A percentile compares a stretch with the other conserved stretches of the same genome.
Conservation (phyloP, 2,797 vertebrate genomes). For the Bufotes viridis region DNA sequence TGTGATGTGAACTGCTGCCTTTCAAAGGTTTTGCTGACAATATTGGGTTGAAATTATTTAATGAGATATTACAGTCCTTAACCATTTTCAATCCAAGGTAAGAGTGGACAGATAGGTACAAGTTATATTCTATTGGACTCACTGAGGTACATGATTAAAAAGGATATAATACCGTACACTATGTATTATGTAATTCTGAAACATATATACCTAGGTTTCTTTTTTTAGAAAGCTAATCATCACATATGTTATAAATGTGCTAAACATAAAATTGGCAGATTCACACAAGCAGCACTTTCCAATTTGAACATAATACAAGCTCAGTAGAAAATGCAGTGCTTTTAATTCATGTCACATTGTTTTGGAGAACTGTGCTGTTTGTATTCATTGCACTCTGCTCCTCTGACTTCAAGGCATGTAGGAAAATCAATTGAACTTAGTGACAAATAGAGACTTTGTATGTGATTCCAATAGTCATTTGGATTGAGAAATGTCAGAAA, state of each 20-base stretch:
- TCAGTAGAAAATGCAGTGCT: slow-evolving; percentile 39
- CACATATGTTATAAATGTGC: neutral
- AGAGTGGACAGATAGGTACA: neutral
- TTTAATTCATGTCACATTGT: slow-evolving; percentile 55
- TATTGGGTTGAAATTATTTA: too few relatives aligned
- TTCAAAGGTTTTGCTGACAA: too few relatives aligned
- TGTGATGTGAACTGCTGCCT: too few relatives aligned
- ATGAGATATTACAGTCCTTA: too few relatives aligned
- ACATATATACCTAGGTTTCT: neutral
- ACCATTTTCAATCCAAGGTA: too few relatives aligned
- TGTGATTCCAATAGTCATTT: slow-evolving; percentile 49
- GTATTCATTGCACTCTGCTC: slow-evolving; percentile 50
- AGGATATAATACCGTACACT: neutral
- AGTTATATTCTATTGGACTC: neutral
- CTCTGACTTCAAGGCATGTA: slow-evolving; percentile 46
- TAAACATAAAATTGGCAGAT: slow-evolving; percentile 21
- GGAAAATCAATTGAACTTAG: slow-evolving; percentile 58
- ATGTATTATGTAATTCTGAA: neutral
- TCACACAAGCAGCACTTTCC: slow-evolving; percentile 2
- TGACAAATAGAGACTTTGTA: slow-evolving; percentile 55
- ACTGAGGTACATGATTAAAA: neutral
- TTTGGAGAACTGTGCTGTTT: slow-evolving; percentile 49
- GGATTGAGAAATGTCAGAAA: slow-evolving; percentile 30
- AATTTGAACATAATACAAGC: slow-evolving; percentile 43
- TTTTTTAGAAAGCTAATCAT: neutral